These are phyloP conservation scores for Bombus turneri DNA, from an alignment of 1,140 invertebrate genomes.

Conservation along the genomic window DNA sequence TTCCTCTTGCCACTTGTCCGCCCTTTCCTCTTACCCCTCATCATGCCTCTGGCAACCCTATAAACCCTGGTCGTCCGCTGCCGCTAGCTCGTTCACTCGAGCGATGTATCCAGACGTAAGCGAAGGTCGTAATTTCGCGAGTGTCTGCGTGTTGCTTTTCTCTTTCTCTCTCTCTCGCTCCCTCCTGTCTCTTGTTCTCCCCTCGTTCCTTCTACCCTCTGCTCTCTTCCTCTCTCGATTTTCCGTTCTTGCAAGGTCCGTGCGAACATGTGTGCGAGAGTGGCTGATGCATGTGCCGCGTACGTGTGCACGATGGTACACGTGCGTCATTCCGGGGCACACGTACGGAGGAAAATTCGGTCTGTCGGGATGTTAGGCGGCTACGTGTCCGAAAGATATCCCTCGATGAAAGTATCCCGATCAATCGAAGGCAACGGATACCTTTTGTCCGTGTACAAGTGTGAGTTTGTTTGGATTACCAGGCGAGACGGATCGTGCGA, in stretches of 20 bases:
- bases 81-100: conserved; percentile 70
- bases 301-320: conserved; percentile 13
- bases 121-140: conserved; percentile 76
- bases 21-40: conserved; percentile 43
- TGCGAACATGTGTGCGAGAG: not conserved
- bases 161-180: conserved; percentile 11
- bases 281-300: conserved; percentile 35
- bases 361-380: conserved; percentile 63
- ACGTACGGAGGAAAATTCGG: conserved; percentile 54
- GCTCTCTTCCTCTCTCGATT: conserved; percentile 50
- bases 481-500: conserved; percentile 43
- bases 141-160: conserved; percentile 69
- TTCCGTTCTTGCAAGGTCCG: conserved; percentile 64
- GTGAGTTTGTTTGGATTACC: conserved; percentile 41
- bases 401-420: conserved; percentile 67
- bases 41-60: conserved; percentile 64
- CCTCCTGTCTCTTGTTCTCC: conserved; percentile 10
- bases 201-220: conserved; percentile 32
- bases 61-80: conserved; percentile 75
- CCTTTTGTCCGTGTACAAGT: conserved; percentile 43
- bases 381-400: conserved; percentile 69
- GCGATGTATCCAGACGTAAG: conserved; percentile 76
- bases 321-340: conserved; percentile 45
- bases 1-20: conserved; percentile 46
- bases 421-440: conserved; percentile 67